phyloP scores from a whole-genome alignment of 2,888 invertebrate genomes.

The Branchellion lobata region DNA sequence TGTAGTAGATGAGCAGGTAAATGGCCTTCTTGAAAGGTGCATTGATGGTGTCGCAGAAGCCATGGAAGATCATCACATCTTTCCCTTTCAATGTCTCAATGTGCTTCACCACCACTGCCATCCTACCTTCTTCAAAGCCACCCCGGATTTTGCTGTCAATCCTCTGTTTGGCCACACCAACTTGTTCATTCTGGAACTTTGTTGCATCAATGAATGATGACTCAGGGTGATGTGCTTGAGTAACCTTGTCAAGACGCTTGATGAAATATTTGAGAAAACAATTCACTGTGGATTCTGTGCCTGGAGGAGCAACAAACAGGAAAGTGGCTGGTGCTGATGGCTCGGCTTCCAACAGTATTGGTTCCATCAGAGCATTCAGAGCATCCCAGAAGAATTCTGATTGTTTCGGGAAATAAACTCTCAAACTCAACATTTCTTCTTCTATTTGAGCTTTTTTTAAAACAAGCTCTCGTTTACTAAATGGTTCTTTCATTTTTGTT shows the following conservation, averaged over 20 bases:
- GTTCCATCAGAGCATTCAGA: neutral
- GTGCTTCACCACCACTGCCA: constrained; percentile 55
- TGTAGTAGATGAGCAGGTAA: constrained; percentile 54
- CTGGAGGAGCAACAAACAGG: neutral
- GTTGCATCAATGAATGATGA: neutral
- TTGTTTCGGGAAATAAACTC: neutral
- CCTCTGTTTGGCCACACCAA: constrained; percentile 48
- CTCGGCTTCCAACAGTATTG: neutral
- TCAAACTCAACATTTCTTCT: neutral
- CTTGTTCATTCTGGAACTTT: neutral
- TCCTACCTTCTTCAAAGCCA: constrained; percentile 48
- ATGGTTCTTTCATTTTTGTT: too few species aligned
- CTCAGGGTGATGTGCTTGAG: neutral
- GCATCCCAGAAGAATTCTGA: neutral
- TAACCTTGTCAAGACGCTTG: neutral
- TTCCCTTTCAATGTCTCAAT: constrained; percentile 54
- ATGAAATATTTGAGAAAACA: neutral
- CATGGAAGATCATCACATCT: constrained; percentile 57
- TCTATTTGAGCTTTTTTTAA: neutral
- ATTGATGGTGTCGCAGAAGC: constrained; percentile 58
- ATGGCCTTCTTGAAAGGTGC: constrained; percentile 57
- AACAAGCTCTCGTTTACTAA: too few species aligned
- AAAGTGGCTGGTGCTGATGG: neutral
- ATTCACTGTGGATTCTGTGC: neutral
- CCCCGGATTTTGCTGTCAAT: constrained; percentile 53